phyloP scores from a whole-genome alignment of 1,140 invertebrate genomes.

The Pomphorhynchus laevis region DNA sequence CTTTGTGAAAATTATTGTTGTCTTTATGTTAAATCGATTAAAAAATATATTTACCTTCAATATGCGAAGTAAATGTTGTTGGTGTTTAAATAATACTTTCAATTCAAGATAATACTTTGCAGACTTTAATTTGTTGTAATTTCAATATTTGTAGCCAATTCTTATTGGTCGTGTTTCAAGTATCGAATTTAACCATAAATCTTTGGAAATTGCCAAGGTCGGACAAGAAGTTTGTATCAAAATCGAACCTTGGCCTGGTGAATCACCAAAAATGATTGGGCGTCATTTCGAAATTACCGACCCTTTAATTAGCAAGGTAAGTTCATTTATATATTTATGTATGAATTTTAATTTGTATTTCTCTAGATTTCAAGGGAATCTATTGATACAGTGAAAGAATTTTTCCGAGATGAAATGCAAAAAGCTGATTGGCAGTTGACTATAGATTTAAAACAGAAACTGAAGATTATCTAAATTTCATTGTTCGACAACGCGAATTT shows the following conservation, averaged over 20 bases:
- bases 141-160: conserved; percentile 17
- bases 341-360: conserved; percentile 15
- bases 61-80: conserved; percentile 12
- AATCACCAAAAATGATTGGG: conserved; percentile 84
- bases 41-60: too few species aligned
- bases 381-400: conserved; percentile 91
- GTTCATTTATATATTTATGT: conserved; percentile 11
- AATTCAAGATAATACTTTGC: neutral
- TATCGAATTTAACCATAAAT: conserved; percentile 44
- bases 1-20: too few species aligned
- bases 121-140: neutral
- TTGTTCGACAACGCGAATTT: too few species aligned
- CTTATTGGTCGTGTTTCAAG: conserved; percentile 69
- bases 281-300: conserved; percentile 86
- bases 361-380: conserved; percentile 68
- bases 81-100: neutral
- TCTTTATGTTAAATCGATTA: too few species aligned
- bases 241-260: conserved; percentile 69
- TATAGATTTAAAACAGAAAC: conserved; percentile 81
- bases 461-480: conserved; percentile 51
- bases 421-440: conserved; percentile 90
- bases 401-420: conserved; percentile 74
- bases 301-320: conserved; percentile 64
- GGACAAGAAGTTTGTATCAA: conserved; percentile 94
- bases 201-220: conserved; percentile 50